A percentile compares a stretch with the other conserved stretches of the same genome.
These are phyloP conservation scores for Apodemus agrarius DNA, from an alignment of 2,797 vertebrate species.

Conservation along the genomic window DNA sequence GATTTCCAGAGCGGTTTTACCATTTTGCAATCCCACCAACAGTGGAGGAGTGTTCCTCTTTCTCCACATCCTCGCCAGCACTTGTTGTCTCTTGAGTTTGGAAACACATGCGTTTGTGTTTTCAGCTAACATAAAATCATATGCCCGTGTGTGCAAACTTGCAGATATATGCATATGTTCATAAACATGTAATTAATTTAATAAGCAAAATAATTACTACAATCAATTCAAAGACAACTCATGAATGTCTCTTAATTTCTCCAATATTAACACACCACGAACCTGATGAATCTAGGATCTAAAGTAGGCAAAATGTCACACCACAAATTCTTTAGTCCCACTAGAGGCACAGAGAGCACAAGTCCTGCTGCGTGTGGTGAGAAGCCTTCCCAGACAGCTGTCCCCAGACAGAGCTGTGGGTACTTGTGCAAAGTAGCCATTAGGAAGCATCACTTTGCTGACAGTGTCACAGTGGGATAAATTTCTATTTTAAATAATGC, in stretches of 20 bases:
- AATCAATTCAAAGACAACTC: neutral
- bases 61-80: too few relatives aligned
- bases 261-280: conserved; percentile 52
- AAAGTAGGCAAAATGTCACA: conserved; percentile 72
- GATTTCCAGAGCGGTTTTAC: too few relatives aligned
- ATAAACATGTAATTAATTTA: neutral
- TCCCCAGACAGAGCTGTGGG: neutral
- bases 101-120: neutral
- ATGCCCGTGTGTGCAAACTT: neutral
- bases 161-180: neutral
- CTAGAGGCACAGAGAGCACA: conserved; percentile 48
- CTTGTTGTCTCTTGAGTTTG: neutral
- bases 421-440: conserved; percentile 48
- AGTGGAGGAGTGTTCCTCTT: too few relatives aligned
- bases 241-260: conserved; percentile 58
- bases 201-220: conserved; percentile 6
- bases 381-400: neutral
- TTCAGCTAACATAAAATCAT: conserved; percentile 23
- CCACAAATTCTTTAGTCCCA: conserved; percentile 21
- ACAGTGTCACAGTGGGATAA: conserved; percentile 33
- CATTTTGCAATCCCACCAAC: too few relatives aligned
- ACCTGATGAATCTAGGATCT: conserved; percentile 29
- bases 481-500: conserved; percentile 58
- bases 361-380: neutral
- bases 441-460: conserved; percentile 47